Evolutionary conservation across 1,140 invertebrate genomes (phyloP), one percentile per base, ranked within the genome.

Genomic region (Bathynomus jamesi): DNA sequence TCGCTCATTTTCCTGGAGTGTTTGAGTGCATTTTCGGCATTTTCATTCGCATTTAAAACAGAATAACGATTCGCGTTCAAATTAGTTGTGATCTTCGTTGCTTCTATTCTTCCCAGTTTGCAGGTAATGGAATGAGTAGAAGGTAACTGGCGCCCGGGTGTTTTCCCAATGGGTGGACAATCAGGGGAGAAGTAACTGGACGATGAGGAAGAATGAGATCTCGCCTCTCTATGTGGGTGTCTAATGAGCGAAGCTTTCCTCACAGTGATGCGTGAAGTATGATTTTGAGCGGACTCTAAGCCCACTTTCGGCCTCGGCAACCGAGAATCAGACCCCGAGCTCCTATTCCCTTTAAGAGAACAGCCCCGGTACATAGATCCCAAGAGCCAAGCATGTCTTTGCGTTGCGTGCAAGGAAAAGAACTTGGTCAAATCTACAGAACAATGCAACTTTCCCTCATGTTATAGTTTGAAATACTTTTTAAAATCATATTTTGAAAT

Each of bases 361-460:
- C 11, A 53, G 11, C 40, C 40, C 40, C 40, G 40, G 21, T 53
- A 53, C 40, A 53, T 53, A 21, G 40, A 53, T 53, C 40, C 40
- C 40, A 53, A 53, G 40, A 53, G 40, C 40, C 40, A 53, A 53
- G 40, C 40, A 53, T 53, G 40, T 53, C 40, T 53, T 53, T 53
- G 40, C 40, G 40, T 17, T 17, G 40, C 40, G 40, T 53, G 40
- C 40, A 53, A 53, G 40, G 21, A 21, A 53, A 21, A 40, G 32
- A 40, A 17, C n/a, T n/a, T n/a, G n/a, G n/a, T n/a, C n/a, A n/a
- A n/a, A n/a, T n/a, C n/a, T n/a, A n/a, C n/a, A n/a, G n/a, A n/a
- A n/a, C n/a, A n/a, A n/a, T n/a, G n/a, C n/a, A n/a, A n/a, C n/a
- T n/a, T n/a, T n/a, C n/a, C n/a, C n/a, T n/a, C n/a, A n/a, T n/a